Conservation (phyloP, 2,888 invertebrate genomes). For the Harpagoxenus sublaevis region DNA sequence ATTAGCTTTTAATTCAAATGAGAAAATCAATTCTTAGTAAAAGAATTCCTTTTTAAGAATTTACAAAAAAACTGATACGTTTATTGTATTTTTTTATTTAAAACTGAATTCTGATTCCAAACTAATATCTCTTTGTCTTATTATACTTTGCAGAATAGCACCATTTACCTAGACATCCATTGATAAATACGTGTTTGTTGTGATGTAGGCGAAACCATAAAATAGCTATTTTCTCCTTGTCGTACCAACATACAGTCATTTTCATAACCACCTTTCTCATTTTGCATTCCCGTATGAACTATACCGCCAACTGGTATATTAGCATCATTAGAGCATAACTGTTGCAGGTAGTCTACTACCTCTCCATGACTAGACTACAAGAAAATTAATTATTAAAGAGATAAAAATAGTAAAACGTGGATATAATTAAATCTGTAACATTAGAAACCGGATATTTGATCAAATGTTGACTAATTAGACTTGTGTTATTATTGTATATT, state of each 20-base stretch:
- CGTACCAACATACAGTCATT: conserved; percentile 92
- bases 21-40: not conserved
- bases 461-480: not conserved
- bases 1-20: not conserved
- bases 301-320: conserved; percentile 89
- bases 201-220: conserved; percentile 93
- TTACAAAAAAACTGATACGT: not conserved
- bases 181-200: conserved; percentile 91
- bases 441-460: not conserved
- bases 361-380: conserved; percentile 88
- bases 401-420: not conserved
- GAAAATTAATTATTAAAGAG: conserved; percentile 31
- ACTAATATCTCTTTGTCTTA: not conserved
- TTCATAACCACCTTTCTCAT: conserved; percentile 90
- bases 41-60: not conserved
- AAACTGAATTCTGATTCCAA: not conserved
- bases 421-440: not conserved
- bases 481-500: not conserved
- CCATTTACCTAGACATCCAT: conserved; percentile 88
- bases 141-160: conserved; percentile 2
- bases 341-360: conserved; percentile 89
- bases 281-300: conserved; percentile 91
- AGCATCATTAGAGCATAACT: conserved; percentile 90
- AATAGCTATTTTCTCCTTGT: conserved; percentile 89
- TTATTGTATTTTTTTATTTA: not conserved